A percentile compares a stretch with the other conserved stretches of the same genome.
phyloP scores from a whole-genome alignment of 2,888 invertebrate species.

The Diarsia mendica region DNA sequence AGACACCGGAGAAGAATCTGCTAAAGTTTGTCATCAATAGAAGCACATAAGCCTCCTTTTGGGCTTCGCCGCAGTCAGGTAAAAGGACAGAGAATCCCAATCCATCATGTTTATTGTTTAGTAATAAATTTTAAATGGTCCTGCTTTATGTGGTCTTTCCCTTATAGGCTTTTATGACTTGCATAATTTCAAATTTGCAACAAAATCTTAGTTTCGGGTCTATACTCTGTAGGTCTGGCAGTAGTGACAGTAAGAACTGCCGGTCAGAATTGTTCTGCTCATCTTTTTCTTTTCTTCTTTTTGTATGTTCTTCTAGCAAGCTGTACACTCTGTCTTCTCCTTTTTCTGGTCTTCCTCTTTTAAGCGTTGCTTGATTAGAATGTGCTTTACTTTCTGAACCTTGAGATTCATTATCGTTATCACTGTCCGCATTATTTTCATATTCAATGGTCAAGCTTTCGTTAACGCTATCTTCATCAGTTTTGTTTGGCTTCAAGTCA shows the following conservation, averaged over 20 bases:
- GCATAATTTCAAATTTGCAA: constrained; percentile 46
- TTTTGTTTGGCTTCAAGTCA: not conserved
- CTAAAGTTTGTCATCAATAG: not conserved
- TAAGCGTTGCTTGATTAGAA: not conserved
- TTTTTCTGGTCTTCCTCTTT: constrained; percentile 11
- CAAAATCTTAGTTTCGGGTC: constrained; percentile 30
- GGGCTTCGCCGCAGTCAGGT: too few species aligned
- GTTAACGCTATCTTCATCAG: constrained; percentile 1
- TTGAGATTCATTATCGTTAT: constrained; percentile 19
- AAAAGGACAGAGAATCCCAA: too few species aligned
- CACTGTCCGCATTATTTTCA: constrained; percentile 30
- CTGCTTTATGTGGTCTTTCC: not conserved
- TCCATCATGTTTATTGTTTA: not conserved
- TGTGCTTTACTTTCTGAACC: constrained; percentile 2
- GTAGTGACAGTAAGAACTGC: constrained; percentile 30
- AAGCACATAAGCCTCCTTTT: too few species aligned
- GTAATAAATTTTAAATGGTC: not conserved
- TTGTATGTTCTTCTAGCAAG: constrained; percentile 31
- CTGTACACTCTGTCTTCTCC: constrained; percentile 12
- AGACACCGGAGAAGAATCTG: not conserved
- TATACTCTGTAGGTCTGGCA: constrained; percentile 28
- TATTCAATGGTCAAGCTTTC: not conserved
- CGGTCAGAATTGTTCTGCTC: constrained; percentile 8
- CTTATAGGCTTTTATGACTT: constrained; percentile 23
- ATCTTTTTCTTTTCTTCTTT: constrained; percentile 10